Evolutionary conservation across 2,888 invertebrate genomes (phyloP).

Genomic region (Trissonchulus sp.): DNA sequence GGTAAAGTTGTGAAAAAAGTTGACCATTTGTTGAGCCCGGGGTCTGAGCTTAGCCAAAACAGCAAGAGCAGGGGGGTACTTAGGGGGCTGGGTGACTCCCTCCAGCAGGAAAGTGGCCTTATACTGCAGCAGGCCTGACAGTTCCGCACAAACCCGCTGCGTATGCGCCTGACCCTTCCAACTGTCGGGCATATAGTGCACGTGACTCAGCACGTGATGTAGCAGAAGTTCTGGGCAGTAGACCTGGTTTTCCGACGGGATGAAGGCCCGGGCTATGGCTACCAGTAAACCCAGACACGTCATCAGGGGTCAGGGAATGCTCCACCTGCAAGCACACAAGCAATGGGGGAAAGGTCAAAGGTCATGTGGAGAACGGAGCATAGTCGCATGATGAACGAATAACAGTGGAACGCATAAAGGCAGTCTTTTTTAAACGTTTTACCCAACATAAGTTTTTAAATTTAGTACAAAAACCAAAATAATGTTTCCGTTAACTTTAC

Average conservation of each 20-base stretch:
- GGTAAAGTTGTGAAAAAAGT: conserved; percentile 83
- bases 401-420: no score
- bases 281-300: conserved; percentile 64
- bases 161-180: conserved; percentile 90
- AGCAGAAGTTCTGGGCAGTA: conserved; percentile 82
- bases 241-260: conserved; percentile 64
- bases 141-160: conserved; percentile 71
- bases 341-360: no score
- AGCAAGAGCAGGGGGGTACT: conserved; percentile 79
- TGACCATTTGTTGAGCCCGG: conserved; percentile 78
- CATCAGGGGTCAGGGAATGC: conserved; percentile 74
- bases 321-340: conserved; percentile 74
- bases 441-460: no score
- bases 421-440: no score
- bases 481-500: not conserved
- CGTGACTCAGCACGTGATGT: conserved; percentile 75
- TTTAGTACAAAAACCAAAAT: conserved; percentile 8
- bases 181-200: conserved; percentile 82
- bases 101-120: conserved; percentile 65
- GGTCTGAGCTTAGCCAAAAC: conserved; percentile 67
- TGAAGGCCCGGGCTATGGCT: conserved; percentile 61
- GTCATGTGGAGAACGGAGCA: no score
- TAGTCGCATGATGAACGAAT: no score
- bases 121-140: conserved; percentile 87
- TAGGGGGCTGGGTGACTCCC: conserved; percentile 83